Evolutionary conservation across 2,888 invertebrate genomes (phyloP), one percentile per base, ranked within the genome.

Genomic region (Luperina nickerlii): DNA sequence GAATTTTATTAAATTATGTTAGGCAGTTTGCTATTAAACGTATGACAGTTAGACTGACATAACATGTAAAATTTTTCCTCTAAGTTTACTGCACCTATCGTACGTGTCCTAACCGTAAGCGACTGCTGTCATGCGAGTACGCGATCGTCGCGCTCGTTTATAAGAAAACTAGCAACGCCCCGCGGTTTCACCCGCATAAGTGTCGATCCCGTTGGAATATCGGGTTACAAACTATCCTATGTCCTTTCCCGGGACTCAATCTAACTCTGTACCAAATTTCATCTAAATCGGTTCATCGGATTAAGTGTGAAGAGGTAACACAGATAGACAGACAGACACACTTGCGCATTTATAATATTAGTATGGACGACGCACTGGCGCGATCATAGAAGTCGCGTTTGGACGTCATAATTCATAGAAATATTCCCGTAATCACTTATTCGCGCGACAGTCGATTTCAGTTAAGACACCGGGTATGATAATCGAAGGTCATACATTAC

Each of bases 401-500:
- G 13, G n/a, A 11, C 24, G 11, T 57, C 57, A 4, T 24, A 57
- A 11, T 57, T 57, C 24, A 24, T 57, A 57, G 5, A 57, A n/a
- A 57, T 4, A 57, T 5, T 57, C 57, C n/a, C 57, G n/a, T 24
- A 57, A 60, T 60, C n/a, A n/a, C 11, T 60, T n/a, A 60, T 60
- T 60, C 11, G 57, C 9, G 9, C 24, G 57, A n/a, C 24, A 24
- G 11, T n/a, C 11, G 24, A 4, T 24, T 57, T 24, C 24, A 9
- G 24, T 24, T 57, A 57, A 9, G 24, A n/a, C 11, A 11, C 57
- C 51, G 24, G n/a, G 11, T 24, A 57, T 57, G 27, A 6, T 27
- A 65, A 57, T 72, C 51, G 38, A 68, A 76, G 38, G 1, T 45
- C 48, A 48, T 76, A 32, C 32, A 67, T 63, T 2, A 66, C 15